Percentiles rank a stretch among this genome's conserved stretches.
Conservation (phyloP, 2,888 invertebrate species). For the Coecobrya sp. region DNA sequence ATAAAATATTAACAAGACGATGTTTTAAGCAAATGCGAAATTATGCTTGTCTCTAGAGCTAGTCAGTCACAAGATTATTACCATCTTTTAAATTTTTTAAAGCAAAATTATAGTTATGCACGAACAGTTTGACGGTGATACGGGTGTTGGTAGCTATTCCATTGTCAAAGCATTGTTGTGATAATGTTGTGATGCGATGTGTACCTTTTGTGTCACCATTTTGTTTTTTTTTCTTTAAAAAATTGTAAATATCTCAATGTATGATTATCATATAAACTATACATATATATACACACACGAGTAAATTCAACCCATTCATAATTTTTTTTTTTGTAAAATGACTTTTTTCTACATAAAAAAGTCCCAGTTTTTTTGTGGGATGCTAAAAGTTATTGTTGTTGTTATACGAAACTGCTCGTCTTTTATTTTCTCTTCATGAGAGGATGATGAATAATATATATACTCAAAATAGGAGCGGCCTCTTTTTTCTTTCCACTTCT, state of each 20-base stretch:
- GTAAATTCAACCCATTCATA: conserved; percentile 34
- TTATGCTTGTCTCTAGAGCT: not conserved
- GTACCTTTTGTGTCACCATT: not conserved
- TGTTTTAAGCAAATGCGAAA: not conserved
- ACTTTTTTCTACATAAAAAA: conserved; percentile 2
- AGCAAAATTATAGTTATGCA: conserved; percentile 6
- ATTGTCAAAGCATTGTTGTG: not conserved
- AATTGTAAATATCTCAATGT: conserved; percentile 26
- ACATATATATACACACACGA: not conserved
- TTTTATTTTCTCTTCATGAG: conserved; percentile 15
- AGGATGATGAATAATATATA: conserved; percentile 1
- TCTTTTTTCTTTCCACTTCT: conserved; percentile 34
- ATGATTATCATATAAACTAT: not conserved
- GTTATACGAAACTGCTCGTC: conserved; percentile 36
- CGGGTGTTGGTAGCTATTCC: not conserved
- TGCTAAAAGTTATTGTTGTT: conserved; percentile 7
- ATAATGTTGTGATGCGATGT: not conserved
- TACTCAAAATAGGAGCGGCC: conserved; percentile 71
- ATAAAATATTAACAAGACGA: not conserved
- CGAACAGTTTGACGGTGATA: not conserved
- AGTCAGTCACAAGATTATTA: not conserved
- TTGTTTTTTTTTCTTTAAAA: not conserved
- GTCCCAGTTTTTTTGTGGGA: not conserved
- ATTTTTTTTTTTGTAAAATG: not conserved
- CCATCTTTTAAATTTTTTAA: not conserved